Base-by-base conservation (phyloP, 2,888 invertebrate genomes). In the Monoplex corrugatus region DNA sequence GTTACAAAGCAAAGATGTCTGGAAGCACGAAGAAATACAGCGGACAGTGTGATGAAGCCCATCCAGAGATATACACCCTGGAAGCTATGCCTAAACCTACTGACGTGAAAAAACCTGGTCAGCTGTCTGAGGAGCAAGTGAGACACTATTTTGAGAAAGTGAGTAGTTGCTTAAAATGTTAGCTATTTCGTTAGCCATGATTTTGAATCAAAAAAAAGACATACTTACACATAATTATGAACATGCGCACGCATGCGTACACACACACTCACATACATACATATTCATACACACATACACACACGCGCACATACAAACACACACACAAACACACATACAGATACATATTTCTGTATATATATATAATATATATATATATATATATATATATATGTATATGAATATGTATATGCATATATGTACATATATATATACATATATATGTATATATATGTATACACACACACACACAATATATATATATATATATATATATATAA, bases 31-130 rank as follows among this genome's bases (percentile, higher is more conserved):
- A 78, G 40, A 38, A 6, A 23, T 78, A 78, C 78, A 35, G 38
- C 40, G 78, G 78, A 13, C 78, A 78, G 10, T 16, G 78, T 28
- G 78, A 78, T 10, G 78, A 38, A 38, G 78, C 78, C 35, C 78
- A 78, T 23, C 78, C 78, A 8, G 78, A 78, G 40, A 78, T 78
- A 5, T 78, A 78, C 78, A 78, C 78, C 78, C 35, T 35, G 78
- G 78, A 6, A 3, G 78, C 38, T 16, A 78, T 78, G 78, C 78
- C 78, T 6, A 38, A 78, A 35, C 78, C 5, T 8, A 32, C 35
- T 23, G 38, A 10, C 6, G 35, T 78, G 35, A 78, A 78, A 38
- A 78, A 78, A 78, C 78, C 78, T 6, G 78, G 78, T 13, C 78
- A 78, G 78, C 78, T 78, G 35, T 38, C 78, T 5, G 78, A 78